Percentiles rank a stretch among this genome's conserved stretches.
phyloP scores from a whole-genome alignment of 1,140 invertebrate genomes.

The Cydia pomonella region DNA sequence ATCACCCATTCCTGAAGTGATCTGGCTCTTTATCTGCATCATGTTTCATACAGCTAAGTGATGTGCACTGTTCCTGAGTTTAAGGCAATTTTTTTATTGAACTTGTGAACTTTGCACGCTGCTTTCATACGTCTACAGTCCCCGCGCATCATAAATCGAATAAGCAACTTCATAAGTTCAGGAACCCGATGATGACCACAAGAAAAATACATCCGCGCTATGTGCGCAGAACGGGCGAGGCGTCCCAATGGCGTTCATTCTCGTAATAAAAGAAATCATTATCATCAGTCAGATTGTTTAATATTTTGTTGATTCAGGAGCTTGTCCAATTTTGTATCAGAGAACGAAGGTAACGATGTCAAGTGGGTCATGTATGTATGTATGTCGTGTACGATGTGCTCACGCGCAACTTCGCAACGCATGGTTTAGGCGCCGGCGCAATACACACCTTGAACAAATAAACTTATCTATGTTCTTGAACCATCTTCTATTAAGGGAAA shows the following conservation, averaged over 20 bases:
- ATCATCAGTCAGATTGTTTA: background rate
- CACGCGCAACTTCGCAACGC: slow-evolving; percentile 3
- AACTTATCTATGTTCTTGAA: background rate
- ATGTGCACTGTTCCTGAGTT: background rate
- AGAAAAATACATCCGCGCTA: background rate
- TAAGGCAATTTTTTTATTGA: background rate
- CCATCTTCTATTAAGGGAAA: background rate
- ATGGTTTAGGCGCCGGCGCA: background rate
- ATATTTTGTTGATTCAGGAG: background rate
- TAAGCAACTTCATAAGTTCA: background rate
- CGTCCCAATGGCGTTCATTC: background rate
- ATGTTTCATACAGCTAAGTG: background rate
- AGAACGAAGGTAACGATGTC: slow-evolving; percentile 8
- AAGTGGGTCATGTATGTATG: slow-evolving; percentile 25
- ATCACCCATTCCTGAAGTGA: background rate
- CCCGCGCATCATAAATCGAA: background rate
- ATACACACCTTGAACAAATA: background rate
- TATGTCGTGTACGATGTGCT: slow-evolving; percentile 2
- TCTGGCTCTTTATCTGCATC: no score
- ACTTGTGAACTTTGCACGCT: background rate
- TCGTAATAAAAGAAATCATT: background rate
- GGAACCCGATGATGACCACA: background rate
- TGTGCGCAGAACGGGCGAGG: background rate
- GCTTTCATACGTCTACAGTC: background rate
- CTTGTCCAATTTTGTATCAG: background rate